Evolutionary conservation across 1,140 invertebrate genomes (phyloP), one percentile per base, ranked within the genome.

Genomic region (Rhopalosiphum maidis): DNA sequence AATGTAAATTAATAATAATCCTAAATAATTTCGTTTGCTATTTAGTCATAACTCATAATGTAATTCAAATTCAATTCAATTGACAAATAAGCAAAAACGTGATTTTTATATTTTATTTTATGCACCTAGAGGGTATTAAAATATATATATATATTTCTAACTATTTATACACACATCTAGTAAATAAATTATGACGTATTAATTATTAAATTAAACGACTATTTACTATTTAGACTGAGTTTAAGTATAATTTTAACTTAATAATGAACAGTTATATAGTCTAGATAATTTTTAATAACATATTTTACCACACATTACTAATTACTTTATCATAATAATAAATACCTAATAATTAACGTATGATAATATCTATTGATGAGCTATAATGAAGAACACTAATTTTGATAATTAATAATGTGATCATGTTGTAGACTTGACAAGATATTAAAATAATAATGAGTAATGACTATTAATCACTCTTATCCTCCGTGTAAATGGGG

Each of bases 41-140:
- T 18, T 77, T 77, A 35, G 4, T 4, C 60, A n/a, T 68, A 30
- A 68, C 30, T 4, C 60, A n/a, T 68, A 30, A 68, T 68, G 3
- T 68, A 68, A 68, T 77, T 77, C 30, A 77, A 77, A 77, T 77
- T 77, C 30, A 23, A 83, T 83, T 37, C n/a, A 83, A 83, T 83
- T 37, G 35, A 37, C 35, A 83, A 83, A 83, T 22, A 83, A 83
- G 37, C 8, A 37, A 37, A 83, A 83, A 83, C n/a, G 77, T 83
- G 77, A 83, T 83, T 83, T 83, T 83, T 83, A 83, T 83, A 37
- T 83, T 83, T 83, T 37, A 23, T 77, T 77, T 77, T 37, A 37
- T 83, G 35, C 22, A 7, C 35, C 37, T 82, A 3, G 60, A n/a
- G 9, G 9, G 15, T 0, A n/a, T n/a, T 77, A n/a, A 18, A n/a